Evolutionary conservation across 2,888 invertebrate genomes (phyloP), one percentile per base, ranked within the genome.

Genomic region (Eristalinus sepulchralis): DNA sequence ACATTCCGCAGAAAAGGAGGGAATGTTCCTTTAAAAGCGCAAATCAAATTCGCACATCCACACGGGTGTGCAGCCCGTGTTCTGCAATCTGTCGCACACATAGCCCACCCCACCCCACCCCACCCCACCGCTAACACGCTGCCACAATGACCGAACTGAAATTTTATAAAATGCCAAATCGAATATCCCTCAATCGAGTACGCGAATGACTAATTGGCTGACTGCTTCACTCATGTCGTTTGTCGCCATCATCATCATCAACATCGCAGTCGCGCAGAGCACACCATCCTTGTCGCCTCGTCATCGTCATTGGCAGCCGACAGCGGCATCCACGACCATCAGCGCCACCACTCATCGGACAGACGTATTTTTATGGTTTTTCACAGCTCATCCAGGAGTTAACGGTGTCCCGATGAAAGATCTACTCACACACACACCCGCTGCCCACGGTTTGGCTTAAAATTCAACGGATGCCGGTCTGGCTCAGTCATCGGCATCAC

Each of bases 171-270:
- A 57, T 31, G 36, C 27, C 64, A 66, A 75, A 59, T 66, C 59
- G 64, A 75, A 75, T 57, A 66, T 75, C 75, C 57, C 22, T 55
- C 73, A 53, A 72, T 55, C 13, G 31, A 63, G 63, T 53, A 63
- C 62, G 55, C 73, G 31, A 67, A 64, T 68, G 68, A 81, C 57
- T 81, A 81, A 75, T 62, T 81, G 82, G 82, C 70, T 82, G 82
- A 82, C 70, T 70, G 53, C 47, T 76, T 70, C 53, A 68, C 70
- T 71, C 59, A 71, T 76, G 77, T 71, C 59, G 64, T 66, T 70
- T 64, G 68, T 76, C 68, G 68, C 68, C 75, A n/a, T 67, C 60
- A 53, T 53, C 66, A 39, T 75, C 36, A 39, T 55, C 55, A 8
- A 47, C 62, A 22, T 39, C 68, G 17, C 13, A 47, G 47, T 17